Evolutionary conservation across 2,797 vertebrate genomes (phyloP).

Genomic region (Dermochelys coriacea): DNA sequence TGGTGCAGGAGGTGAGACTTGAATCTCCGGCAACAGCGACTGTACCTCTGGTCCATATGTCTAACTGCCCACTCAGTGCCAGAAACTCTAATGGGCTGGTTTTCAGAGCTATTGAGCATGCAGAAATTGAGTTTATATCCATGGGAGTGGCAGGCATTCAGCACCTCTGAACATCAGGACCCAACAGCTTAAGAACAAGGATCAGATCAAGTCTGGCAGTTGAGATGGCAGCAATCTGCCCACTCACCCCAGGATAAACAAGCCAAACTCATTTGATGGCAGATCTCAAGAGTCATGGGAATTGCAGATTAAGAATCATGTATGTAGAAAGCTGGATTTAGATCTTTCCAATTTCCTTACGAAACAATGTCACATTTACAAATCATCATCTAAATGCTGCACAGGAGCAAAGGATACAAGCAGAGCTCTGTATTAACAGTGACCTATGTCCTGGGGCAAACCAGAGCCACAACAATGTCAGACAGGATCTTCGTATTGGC

Average conservation of each 20-base stretch:
- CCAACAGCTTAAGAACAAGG: background rate
- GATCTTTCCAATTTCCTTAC: conserved; percentile 41
- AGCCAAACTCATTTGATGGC: conserved; percentile 35
- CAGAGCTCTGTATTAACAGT: conserved; percentile 41
- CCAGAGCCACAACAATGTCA: conserved; percentile 48
- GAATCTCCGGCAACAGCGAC: no score
- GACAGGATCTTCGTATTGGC: conserved; percentile 46
- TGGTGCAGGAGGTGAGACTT: background rate
- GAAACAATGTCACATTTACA: conserved; percentile 57
- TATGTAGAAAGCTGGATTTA: conserved; percentile 58
- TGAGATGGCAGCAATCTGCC: conserved; percentile 29
- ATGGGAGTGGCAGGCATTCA: background rate
- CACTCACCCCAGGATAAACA: conserved; percentile 23
- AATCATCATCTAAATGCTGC: conserved; percentile 53
- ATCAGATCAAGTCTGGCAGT: conserved; percentile 21
- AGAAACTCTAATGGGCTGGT: background rate
- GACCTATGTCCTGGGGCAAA: conserved; percentile 67
- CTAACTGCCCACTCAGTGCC: background rate
- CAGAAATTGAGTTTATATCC: background rate
- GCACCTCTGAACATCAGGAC: conserved; percentile 35
- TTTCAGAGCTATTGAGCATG: background rate
- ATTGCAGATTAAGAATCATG: conserved; percentile 62
- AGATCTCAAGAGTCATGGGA: conserved; percentile 59
- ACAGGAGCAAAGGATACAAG: conserved; percentile 43
- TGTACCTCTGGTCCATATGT: background rate